Evolutionary conservation across 2,888 invertebrate species (phyloP).

Genomic region (Leptothorax acervorum): DNA sequence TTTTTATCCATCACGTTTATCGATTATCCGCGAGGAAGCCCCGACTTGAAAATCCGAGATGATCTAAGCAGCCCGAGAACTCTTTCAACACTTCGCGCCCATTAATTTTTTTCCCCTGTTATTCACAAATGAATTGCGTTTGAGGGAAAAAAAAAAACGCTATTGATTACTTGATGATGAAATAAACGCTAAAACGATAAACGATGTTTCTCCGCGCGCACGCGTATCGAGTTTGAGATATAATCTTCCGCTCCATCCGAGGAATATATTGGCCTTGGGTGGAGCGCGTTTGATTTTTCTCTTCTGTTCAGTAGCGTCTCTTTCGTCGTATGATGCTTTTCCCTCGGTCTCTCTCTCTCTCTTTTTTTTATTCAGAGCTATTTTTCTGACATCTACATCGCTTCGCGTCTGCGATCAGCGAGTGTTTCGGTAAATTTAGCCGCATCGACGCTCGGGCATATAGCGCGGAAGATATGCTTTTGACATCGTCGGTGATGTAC

Average conservation of each 20-base stretch:
- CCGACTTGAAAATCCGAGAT: not conserved
- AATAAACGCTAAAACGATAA: slow-evolving; percentile 1
- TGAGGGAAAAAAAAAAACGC: too few relatives aligned
- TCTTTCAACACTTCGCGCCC: not conserved
- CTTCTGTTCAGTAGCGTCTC: not conserved
- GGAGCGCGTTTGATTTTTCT: not conserved
- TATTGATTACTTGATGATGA: not conserved
- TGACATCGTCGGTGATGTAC: slow-evolving; percentile 47
- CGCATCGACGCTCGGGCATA: slow-evolving; percentile 18
- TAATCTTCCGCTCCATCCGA: not conserved
- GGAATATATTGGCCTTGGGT: slow-evolving; percentile 1
- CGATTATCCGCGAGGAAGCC: slow-evolving; percentile 2
- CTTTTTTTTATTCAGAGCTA: slow-evolving; percentile 16
- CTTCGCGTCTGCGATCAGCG: slow-evolving; percentile 31
- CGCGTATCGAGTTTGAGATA: not conserved
- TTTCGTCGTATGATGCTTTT: not conserved
- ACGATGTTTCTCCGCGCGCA: not conserved
- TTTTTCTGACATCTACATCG: slow-evolving; percentile 32
- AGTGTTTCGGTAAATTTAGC: slow-evolving; percentile 53
- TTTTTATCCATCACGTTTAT: slow-evolving; percentile 38
- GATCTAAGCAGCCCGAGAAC: not conserved
- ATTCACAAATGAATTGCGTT: not conserved
- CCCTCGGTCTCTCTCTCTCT: too few relatives aligned
- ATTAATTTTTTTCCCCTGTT: not conserved
- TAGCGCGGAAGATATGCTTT: slow-evolving; percentile 52